These are phyloP conservation scores for Lithophane socia DNA, from an alignment of 2,888 invertebrate species.

Conservation along the genomic window DNA sequence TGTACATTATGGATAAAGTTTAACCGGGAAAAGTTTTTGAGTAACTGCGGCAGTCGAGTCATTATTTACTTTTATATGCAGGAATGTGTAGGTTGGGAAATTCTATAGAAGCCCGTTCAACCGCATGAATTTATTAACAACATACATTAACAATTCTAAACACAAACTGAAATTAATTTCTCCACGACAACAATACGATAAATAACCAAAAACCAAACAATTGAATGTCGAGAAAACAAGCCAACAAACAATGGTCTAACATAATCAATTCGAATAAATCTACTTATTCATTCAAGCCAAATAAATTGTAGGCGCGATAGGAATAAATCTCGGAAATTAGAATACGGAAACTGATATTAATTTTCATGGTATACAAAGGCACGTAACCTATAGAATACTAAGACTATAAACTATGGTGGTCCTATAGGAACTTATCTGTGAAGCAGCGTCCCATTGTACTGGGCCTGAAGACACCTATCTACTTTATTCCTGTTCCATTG, in stretches of 20 bases:
- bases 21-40: slow-evolving; percentile 52
- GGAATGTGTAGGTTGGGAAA: slow-evolving; percentile 41
- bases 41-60: slow-evolving; percentile 25
- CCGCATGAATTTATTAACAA: slow-evolving; percentile 27
- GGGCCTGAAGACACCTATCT: slow-evolving; percentile 73
- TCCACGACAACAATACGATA: slow-evolving; percentile 48
- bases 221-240: slow-evolving; percentile 55
- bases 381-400: slow-evolving; percentile 73
- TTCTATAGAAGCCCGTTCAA: slow-evolving; percentile 11
- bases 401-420: slow-evolving; percentile 77
- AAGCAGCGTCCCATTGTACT: slow-evolving; percentile 74
- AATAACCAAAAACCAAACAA: slow-evolving; percentile 62
- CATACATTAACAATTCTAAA: slow-evolving; percentile 40
- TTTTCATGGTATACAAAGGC: slow-evolving; percentile 80
- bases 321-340: slow-evolving; percentile 73
- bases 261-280: slow-evolving; percentile 65
- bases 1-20: slow-evolving; percentile 34
- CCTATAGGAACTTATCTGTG: slow-evolving; percentile 77
- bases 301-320: slow-evolving; percentile 67
- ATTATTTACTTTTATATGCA: slow-evolving; percentile 47
- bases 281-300: slow-evolving; percentile 61
- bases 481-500: slow-evolving; percentile 79
- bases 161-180: slow-evolving; percentile 52
- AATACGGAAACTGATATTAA: slow-evolving; percentile 79
- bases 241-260: slow-evolving; percentile 58